Conservation (phyloP, 2,888 invertebrate genomes). For the Daptonema setosum region DNA sequence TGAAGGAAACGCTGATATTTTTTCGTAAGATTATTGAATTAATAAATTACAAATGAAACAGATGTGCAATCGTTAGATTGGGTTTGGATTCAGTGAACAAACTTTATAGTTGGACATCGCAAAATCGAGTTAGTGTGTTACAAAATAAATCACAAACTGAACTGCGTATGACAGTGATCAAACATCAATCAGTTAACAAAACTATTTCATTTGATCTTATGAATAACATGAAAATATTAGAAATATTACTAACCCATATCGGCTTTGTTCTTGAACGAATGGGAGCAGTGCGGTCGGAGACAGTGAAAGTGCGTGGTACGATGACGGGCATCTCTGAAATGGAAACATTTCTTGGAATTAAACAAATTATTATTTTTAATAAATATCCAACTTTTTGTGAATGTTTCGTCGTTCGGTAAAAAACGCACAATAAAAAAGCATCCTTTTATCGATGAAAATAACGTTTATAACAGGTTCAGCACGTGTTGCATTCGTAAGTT, state of each 20-base stretch:
- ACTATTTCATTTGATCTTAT: not conserved
- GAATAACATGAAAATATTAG: not conserved
- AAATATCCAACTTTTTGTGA: no score
- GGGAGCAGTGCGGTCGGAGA: conserved; percentile 64
- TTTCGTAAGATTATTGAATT: no score
- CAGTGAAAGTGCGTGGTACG: conserved; percentile 95
- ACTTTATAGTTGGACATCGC: not conserved
- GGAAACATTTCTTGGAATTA: not conserved
- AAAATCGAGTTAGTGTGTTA: no score
- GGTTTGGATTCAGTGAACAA: not conserved
- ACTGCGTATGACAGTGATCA: no score
- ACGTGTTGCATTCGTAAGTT: no score
- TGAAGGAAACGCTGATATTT: no score
- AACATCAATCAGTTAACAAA: no score
- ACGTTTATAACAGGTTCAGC: no score
- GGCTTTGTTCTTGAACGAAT: conserved; percentile 93
- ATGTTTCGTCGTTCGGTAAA: conserved; percentile 46
- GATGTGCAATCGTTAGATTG: not conserved
- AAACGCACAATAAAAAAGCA: not conserved
- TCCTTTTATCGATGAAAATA: not conserved
- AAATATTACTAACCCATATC: conserved; percentile 65
- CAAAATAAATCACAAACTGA: no score
- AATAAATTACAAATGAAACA: not conserved
- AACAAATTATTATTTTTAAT: no score
- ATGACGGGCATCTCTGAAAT: conserved; percentile 52